Conservation (phyloP, 2,797 vertebrate species). For the Psittacula derbiana region DNA sequence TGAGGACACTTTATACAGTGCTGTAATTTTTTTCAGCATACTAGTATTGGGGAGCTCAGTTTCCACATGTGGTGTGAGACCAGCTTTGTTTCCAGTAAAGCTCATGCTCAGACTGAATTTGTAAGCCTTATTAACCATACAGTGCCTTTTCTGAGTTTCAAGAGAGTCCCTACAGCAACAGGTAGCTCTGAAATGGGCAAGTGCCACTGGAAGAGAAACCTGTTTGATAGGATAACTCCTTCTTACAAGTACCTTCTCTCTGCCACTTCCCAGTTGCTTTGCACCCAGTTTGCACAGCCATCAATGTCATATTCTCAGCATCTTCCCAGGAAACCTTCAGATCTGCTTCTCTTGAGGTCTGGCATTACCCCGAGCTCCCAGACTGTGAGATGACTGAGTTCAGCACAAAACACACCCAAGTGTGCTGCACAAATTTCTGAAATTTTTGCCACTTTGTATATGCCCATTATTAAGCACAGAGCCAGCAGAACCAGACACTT, state of each 20-base stretch:
- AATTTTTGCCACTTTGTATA: background rate
- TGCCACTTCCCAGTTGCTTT: too few relatives aligned
- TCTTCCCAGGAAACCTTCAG: background rate
- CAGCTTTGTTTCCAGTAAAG: background rate
- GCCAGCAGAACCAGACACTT: background rate
- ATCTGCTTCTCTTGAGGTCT: background rate
- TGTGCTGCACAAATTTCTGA: background rate
- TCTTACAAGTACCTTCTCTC: background rate
- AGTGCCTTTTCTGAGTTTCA: background rate
- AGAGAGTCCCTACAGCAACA: fast-evolving
- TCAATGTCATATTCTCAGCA: background rate
- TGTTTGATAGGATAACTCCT: background rate
- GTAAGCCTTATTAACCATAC: background rate
- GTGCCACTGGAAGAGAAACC: background rate
- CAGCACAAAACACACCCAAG: background rate
- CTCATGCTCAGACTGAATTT: background rate
- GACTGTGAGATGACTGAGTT: background rate
- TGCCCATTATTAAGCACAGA: background rate
- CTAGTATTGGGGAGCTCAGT: background rate
- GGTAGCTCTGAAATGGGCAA: background rate
- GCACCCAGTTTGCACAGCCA: background rate
- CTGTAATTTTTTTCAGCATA: background rate
- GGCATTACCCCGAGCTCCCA: background rate
- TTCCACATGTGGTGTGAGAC: fast-evolving
- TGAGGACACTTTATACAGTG: background rate